Evolutionary conservation across 2,797 vertebrate species (phyloP).

Genomic region (Urophycis tenuis): DNA sequence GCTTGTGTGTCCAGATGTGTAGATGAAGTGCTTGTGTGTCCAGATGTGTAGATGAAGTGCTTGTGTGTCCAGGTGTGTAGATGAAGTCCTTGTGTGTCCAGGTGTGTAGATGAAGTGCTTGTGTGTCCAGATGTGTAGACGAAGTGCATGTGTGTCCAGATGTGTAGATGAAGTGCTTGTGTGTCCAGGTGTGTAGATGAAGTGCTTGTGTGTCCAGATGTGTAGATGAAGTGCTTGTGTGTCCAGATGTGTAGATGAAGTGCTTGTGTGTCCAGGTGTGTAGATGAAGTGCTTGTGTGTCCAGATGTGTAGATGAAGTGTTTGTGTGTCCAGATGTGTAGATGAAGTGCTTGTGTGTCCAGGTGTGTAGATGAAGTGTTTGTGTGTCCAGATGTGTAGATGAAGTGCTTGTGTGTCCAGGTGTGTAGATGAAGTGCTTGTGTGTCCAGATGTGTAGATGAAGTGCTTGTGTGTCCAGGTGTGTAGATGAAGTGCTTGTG

Average conservation of each 20-base stretch:
- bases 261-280: background rate
- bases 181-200: constrained; percentile 27
- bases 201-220: constrained; percentile 35
- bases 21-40: no score
- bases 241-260: no score
- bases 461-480: background rate
- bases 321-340: background rate
- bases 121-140: constrained; percentile 34
- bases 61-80: constrained; percentile 34
- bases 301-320: no score
- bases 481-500: no score
- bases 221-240: background rate
- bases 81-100: no score
- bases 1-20: constrained; percentile 35
- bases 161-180: no score
- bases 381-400: background rate
- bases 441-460: background rate
- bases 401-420: background rate
- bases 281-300: background rate
- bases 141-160: no score
- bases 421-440: no score
- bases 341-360: no score
- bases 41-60: no score
- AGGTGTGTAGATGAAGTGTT: no score
- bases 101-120: no score